Evolutionary conservation across 1,140 invertebrate species (phyloP).

Genomic region (Phthorimaea operculella): DNA sequence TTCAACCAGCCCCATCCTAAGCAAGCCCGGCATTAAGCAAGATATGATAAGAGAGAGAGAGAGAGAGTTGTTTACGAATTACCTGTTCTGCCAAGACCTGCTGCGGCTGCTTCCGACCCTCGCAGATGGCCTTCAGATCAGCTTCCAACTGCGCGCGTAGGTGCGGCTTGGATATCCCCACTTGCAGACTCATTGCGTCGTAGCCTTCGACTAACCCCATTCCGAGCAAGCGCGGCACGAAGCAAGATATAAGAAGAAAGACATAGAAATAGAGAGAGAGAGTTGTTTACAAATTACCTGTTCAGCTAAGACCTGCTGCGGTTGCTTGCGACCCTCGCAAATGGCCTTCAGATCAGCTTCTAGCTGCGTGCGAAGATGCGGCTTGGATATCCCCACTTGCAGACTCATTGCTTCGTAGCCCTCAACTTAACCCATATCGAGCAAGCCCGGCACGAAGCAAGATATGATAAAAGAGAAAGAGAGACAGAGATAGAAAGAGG

Average conservation of each 20-base stretch:
- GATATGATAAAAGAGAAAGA: no score
- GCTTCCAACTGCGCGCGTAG: no score
- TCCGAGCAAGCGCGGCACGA: conserved; percentile 93
- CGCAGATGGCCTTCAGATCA: no score
- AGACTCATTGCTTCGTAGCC: conserved; percentile 97
- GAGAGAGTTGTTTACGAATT: no score
- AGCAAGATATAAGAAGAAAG: no score
- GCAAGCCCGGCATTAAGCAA: conserved; percentile 91
- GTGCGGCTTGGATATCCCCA: no score
- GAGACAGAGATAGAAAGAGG: no score
- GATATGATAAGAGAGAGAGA: conserved; percentile 74
- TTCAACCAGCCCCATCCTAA: conserved; percentile 96
- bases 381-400: conserved; percentile 84
- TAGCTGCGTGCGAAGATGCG: conserved; percentile 87
- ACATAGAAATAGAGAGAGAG: no score
- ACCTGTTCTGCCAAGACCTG: no score
- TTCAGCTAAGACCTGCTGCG: conserved; percentile 78
- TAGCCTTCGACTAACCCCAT: conserved; percentile 98
- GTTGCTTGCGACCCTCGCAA: conserved; percentile 83
- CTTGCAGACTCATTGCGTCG: no score
- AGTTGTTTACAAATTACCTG: no score
- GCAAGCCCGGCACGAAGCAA: conserved; percentile 91
- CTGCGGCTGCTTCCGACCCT: no score
- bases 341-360: conserved; percentile 94
- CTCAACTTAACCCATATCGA: conserved; percentile 97